Base-by-base conservation (phyloP, 35 echinoderm and acorn worm genomes). In the Lytechinus variegatus region DNA sequence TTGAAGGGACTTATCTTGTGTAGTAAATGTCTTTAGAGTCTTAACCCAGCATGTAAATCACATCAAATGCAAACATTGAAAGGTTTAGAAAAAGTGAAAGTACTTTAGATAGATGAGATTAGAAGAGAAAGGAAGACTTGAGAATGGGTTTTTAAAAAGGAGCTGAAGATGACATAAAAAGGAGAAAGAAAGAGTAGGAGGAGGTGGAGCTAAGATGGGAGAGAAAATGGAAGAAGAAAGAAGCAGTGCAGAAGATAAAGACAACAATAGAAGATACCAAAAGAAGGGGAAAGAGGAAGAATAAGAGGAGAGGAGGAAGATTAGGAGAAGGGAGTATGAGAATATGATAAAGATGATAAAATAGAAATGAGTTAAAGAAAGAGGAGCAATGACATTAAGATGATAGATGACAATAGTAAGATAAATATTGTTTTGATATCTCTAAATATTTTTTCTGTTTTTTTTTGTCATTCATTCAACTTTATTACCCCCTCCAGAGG, bases 401-500 rank as follows among this genome's bases (percentile, higher is more conserved):
- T 24, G n/a, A 21, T 13, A 72, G 5, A 21, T 13, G 19, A 72
- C 3, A 16, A 79, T 79, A 6, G 19, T 24, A 27, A 4, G 66
- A 16, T 79, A n/a, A 79, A 79, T 79, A 79, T 79, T n/a, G 66
- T 3, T 14, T 6, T 24, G 19, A 6, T 79, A n/a, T 71, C 61
- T 9, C 4, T 16, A 12, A 60, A 44, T n/a, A n/a, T 2, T 56
- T 58, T 58, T 58, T 58, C 56, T 2, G 2, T 58, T 7, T 24
- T n/a, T 24, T 79, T 79, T 79, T n/a, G 14, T 79, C 19, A n/a
- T 79, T 79, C 66, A 79, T 79, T 79, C 66, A 51, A 52, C n/a
- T 27, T 51, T 87, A 28, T 96, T 56, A 60, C 71, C 28, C 27
- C 24, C 93, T 86, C 8, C 61, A 99, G 98, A 88, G 98, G 98